Base-by-base conservation (phyloP, 2,113 vertebrate genomes). In the Fregetta grallaria region DNA sequence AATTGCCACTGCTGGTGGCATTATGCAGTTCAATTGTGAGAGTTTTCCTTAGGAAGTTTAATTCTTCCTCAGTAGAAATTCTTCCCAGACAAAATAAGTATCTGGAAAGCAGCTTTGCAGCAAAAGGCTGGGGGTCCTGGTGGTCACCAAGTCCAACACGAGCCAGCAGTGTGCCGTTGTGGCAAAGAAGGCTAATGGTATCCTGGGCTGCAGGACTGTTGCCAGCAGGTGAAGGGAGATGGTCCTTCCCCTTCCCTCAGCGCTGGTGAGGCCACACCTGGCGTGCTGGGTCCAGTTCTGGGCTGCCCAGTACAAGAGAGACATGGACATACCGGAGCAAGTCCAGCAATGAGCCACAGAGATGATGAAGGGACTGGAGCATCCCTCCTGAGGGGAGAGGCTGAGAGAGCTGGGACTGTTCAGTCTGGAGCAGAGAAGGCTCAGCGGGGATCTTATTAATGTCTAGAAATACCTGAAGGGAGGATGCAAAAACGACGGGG, bases 91-190 rank as follows among this genome's bases (percentile, higher is more conserved):
- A 56, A 81, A 80, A 13, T 5, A 76, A 27, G 14, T 11, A 38
- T 13, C 20, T 58, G 18, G 66, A 61, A 75, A 61, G 63, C 66
- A 75, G 65, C 70, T 84, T 65, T 65, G 47, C 65, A 38, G 18
- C 13, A 25, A 50, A 61, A 45, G n/a, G 17, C 44, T 19, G 26
- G 1, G 10, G 7, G 2, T 86, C 26, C 63, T 36, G 14, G 30
- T 10, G 34, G 52, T 29, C 34, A 15, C 55, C 9, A 4, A 22
- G 25, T 4, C 1, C 1, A 63, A 15, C 2, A 21, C 1, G 3
- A 56, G 12, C 15, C 7, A 59, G 26, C 49, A 36, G 10, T 1
- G 56, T 74, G 45, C 15, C 72, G 22, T 27, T 26, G 52, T 9
- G 13, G 18, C 27, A 73, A 58, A 38, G 30, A 12, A 14, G 6